Percentiles rank a stretch among this genome's conserved stretches.
phyloP scores from a whole-genome alignment of 2,797 vertebrate species.

The Dallia pectoralis region DNA sequence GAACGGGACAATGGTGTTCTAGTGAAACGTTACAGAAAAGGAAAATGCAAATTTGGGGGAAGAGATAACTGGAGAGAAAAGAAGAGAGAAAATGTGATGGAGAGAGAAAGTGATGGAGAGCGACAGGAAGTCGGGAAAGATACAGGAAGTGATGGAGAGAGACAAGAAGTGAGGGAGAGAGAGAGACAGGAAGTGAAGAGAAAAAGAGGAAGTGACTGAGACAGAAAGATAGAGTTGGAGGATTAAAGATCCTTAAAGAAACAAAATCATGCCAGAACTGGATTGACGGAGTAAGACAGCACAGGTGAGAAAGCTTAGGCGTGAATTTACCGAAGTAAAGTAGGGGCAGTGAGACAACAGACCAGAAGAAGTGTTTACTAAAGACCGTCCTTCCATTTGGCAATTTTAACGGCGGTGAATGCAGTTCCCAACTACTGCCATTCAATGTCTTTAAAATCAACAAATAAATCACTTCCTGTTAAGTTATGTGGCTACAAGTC shows the following conservation, averaged over 20 bases:
- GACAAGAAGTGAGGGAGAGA: conserved; percentile 12
- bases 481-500: background rate
- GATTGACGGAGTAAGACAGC: conserved; percentile 59
- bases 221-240: conserved; percentile 10
- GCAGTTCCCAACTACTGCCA: background rate
- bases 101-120: conserved; percentile 8
- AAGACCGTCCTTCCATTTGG: conserved; percentile 18
- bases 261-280: conserved; percentile 54
- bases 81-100: background rate
- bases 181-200: conserved; percentile 29
- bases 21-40: too few species aligned
- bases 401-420: background rate
- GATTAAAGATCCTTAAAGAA: background rate
- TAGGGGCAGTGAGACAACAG: conserved; percentile 36
- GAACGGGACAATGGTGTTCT: background rate
- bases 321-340: conserved; percentile 27
- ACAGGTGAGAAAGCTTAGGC: conserved; percentile 36
- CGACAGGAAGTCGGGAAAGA: conserved; percentile 39
- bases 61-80: too few species aligned
- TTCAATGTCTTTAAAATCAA: background rate
- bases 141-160: conserved; percentile 11
- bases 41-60: too few species aligned
- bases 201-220: conserved; percentile 2
- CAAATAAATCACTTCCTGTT: background rate
- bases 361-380: background rate